phyloP scores from a whole-genome alignment of 2,797 vertebrate species.

The Hylomyscus alleni region DNA sequence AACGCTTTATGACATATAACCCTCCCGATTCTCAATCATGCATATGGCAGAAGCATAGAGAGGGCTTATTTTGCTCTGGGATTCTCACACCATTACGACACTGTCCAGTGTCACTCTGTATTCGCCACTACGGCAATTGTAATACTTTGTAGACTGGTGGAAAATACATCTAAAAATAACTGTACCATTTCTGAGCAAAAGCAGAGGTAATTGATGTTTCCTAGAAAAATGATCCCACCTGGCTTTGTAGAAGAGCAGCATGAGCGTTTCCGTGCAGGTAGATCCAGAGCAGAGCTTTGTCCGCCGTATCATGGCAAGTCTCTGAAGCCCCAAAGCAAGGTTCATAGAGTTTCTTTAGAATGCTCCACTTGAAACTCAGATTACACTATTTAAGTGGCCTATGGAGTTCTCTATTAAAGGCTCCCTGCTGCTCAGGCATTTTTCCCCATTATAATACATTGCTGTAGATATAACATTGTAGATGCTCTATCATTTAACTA shows the following conservation, averaged over 20 bases:
- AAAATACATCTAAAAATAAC: constrained; percentile 91
- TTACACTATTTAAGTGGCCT: constrained; percentile 87
- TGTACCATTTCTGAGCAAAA: constrained; percentile 89
- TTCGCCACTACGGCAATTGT: constrained; percentile 83
- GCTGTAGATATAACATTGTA: constrained; percentile 80
- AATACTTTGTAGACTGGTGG: constrained; percentile 88
- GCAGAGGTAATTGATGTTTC: constrained; percentile 89
- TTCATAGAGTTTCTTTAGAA: constrained; percentile 85
- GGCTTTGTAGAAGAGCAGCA: constrained; percentile 88
- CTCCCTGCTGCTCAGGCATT: constrained; percentile 86
- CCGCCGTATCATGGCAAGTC: constrained; percentile 84
- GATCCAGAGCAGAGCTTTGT: constrained; percentile 86
- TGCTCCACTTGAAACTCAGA: constrained; percentile 84
- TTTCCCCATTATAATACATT: constrained; percentile 84
- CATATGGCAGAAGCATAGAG: constrained; percentile 15
- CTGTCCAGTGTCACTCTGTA: constrained; percentile 81
- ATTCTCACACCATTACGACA: constrained; percentile 85
- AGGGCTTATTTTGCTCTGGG: constrained; percentile 84
- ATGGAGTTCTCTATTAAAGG: constrained; percentile 83
- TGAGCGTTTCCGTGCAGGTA: constrained; percentile 83
- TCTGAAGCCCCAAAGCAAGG: constrained; percentile 84
- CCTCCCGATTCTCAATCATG: constrained; percentile 63
- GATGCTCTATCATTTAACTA: constrained; percentile 85
- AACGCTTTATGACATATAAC: constrained; percentile 53
- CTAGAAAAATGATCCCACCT: constrained; percentile 90